Base-by-base conservation (phyloP, 2,888 invertebrate genomes). In the Papilio protenor region DNA sequence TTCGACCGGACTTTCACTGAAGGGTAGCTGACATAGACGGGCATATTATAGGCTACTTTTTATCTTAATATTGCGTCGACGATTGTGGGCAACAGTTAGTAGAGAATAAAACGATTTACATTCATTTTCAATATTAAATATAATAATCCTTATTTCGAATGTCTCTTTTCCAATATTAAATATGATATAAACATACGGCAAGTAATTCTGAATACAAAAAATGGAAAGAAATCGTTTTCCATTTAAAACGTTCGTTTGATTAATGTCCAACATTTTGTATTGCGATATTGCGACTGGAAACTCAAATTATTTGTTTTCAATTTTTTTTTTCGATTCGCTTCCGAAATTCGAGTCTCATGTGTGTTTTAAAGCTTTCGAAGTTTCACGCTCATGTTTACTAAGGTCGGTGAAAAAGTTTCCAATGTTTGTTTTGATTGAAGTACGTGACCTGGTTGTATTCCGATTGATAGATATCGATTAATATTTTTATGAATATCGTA, bases 171-270 rank as follows among this genome's bases (percentile, higher is more conserved):
- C 61, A 23, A 73, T 77, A 69, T 70, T 70, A 70, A 23, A 71
- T 74, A 33, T 23, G 72, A 73, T 64, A 52, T 75, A 72, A 78
- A 64, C 47, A 72, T 66, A 55, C 69, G 75, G 57, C 72, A 55
- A 71, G 75, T 75, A 66, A 75, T 72, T 76, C 73, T 73, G 78
- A 73, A 73, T 69, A 76, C 69, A 73, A 64, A 73, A 78, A 75
- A 78, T 76, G 72, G 23, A 78, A 78, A 78, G 78, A 76, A 76
- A 78, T 76, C 57, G 73, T 73, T 73, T 78, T 78, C 78, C 75
- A 76, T 78, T 76, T 78, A 78, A 78, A 78, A 76, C 66, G 75
- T n/a, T 73, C 71, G 78, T 52, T 76, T 78, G 78, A 78, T 78
- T 78, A 78, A 78, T 78, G 78, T 73, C 76, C 76, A 73, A 55